A percentile compares a stretch with the other conserved stretches of the same genome.
Conservation (phyloP, 2,888 invertebrate species). For the Drosophila fulvimacula region DNA sequence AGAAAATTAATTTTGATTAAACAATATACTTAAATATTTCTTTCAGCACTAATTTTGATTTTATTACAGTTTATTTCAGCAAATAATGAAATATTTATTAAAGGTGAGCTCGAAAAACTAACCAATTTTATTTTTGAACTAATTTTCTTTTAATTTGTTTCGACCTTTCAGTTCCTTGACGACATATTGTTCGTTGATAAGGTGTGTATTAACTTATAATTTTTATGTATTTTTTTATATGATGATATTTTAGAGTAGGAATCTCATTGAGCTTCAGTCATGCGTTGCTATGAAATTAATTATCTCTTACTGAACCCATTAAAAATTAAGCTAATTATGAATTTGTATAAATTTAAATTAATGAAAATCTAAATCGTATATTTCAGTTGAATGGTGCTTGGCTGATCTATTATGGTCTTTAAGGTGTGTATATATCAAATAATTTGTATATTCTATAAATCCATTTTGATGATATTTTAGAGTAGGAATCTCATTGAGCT, state of each 20-base stretch:
- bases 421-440: constrained; percentile 35
- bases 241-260: constrained; percentile 72
- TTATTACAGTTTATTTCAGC: neutral
- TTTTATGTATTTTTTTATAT: constrained; percentile 6
- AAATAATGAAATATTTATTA: neutral
- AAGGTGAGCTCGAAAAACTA: constrained; percentile 35
- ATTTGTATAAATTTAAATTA: constrained; percentile 3
- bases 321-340: neutral
- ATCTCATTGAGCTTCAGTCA: constrained; percentile 81
- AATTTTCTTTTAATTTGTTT: neutral
- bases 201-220: constrained; percentile 22
- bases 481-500: constrained; percentile 82
- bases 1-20: constrained; percentile 17
- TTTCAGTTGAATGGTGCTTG: neutral
- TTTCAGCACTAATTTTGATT: neutral
- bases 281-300: constrained; percentile 73
- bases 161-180: constrained; percentile 6
- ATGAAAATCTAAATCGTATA: neutral
- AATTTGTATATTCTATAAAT: no score
- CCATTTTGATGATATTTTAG: constrained; percentile 56
- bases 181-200: neutral
- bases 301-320: constrained; percentile 47
- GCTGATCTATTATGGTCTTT: neutral
- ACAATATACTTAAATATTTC: constrained; percentile 12
- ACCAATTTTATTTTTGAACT: neutral